phyloP scores from a whole-genome alignment of 2,797 vertebrate species.

The Muscicapa striata region DNA sequence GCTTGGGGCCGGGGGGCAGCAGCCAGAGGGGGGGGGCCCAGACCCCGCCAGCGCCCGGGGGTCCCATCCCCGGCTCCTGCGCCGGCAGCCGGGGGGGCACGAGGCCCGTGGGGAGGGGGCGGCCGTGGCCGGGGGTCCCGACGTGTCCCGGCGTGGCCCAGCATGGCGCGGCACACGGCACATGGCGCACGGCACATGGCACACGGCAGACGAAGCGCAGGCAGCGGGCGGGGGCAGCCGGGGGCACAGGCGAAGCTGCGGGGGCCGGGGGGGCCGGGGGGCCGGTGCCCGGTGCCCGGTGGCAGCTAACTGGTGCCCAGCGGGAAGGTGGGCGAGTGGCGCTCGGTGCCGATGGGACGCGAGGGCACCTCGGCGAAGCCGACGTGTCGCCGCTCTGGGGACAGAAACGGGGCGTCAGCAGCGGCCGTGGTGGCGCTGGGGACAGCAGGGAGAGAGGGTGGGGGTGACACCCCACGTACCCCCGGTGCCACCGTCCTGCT shows the following conservation, averaged over 20 bases:
- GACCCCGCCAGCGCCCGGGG: neutral
- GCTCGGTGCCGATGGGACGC: conserved; percentile 32
- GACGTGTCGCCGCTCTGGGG: conserved; percentile 36
- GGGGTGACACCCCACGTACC: neutral
- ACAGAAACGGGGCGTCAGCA: accelerated
- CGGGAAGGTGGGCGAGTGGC: conserved; percentile 49
- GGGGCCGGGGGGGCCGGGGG: neutral
- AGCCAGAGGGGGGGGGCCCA: neutral
- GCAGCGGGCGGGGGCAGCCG: neutral
- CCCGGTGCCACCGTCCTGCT: neutral
- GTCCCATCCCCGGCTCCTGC: neutral
- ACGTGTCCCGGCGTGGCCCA: neutral
- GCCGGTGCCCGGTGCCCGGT: neutral
- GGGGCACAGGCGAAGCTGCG: neutral
- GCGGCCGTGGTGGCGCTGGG: neutral
- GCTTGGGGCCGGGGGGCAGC: neutral
- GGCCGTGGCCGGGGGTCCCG: neutral
- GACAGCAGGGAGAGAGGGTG: accelerated
- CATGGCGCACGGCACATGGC: neutral
- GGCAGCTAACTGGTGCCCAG: conserved; percentile 58
- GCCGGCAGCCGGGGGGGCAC: neutral
- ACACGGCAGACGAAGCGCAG: neutral
- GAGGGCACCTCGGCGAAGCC: conserved; percentile 42
- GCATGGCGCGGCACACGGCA: neutral
- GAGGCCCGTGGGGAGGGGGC: neutral